Base-by-base conservation (phyloP, 2,797 vertebrate species). In the Cryptoprocta ferox region DNA sequence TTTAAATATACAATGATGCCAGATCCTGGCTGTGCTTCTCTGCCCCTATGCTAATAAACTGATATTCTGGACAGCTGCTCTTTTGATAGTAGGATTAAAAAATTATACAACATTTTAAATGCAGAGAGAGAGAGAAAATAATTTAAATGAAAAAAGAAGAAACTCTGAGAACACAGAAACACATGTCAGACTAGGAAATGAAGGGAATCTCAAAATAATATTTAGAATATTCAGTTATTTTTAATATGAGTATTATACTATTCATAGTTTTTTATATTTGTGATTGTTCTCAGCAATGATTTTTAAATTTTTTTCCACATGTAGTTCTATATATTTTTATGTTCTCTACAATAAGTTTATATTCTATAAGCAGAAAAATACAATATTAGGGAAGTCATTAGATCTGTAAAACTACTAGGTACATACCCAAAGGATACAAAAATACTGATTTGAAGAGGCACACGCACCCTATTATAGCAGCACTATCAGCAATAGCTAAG, bases 1-100 rank as follows among this genome's bases (percentile, higher is more conserved):
- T 97, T 98, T 98, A 98, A 98, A 97, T 96, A 86, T 59, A 86
- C 65, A 94, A 59, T 92, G 94, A 97, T 85, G 98, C 96, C 88
- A 98, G 94, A 96, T 95, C 76, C 85, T 65, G 71, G 50, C 97
- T 96, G 63, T 66, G 42, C 37, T 91, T 75, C 91, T 96, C 84
- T 97, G 93, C 50, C 68, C 97, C 42, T 61, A 63, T 68, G 94
- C 90, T 95, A 94, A 96, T 95, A 92, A 96, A 91, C 19, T 50
- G 50, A 91, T 14, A 89, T 94, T 98, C 93, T 97, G 90, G 93
- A 96, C 92, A 97, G 50, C 56, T 96, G 86, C 45, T 92, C 45
- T 75, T 42, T 6, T 75, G n/a, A 4, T 83, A 21, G n/a, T 97
- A n/a, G 1, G 8, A 73, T 91, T 30, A 4, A 83, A 96, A 26